These are phyloP conservation scores for Leptarthrus brevirostris DNA, from an alignment of 2,888 invertebrate species.

Conservation along the genomic window DNA sequence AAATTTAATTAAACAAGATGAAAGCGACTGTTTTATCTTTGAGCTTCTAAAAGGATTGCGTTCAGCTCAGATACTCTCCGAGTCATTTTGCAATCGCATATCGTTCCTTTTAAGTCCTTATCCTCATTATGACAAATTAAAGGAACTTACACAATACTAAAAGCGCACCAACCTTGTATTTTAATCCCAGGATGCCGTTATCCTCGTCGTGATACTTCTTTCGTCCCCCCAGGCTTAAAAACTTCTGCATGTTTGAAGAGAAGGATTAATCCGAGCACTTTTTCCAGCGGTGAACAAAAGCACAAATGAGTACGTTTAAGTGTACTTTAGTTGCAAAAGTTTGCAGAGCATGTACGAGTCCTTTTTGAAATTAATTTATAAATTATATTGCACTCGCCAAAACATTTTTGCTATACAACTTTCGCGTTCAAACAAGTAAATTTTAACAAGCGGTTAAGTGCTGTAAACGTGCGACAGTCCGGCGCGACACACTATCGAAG, in stretches of 20 bases:
- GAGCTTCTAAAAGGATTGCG: too few species aligned
- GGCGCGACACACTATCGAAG: neutral
- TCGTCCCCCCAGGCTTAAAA: conserved; percentile 2
- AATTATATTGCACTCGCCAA: neutral
- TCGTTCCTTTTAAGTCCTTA: neutral
- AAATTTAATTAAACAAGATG: conserved; percentile 33
- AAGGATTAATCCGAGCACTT: neutral
- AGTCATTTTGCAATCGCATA: neutral
- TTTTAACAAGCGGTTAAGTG: neutral
- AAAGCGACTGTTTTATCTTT: too few species aligned
- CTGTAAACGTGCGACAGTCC: neutral
- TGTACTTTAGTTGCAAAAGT: neutral
- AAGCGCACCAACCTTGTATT: conserved; percentile 24
- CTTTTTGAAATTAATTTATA: conserved; percentile 4
- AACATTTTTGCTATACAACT: neutral
- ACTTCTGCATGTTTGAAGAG: conserved; percentile 13
- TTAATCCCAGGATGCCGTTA: conserved; percentile 34
- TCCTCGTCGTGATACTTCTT: conserved; percentile 11
- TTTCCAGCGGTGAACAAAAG: neutral
- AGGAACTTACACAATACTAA: neutral
- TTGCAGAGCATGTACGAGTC: neutral
- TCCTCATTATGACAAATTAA: neutral
- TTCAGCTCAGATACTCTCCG: neutral
- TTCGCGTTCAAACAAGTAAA: neutral
- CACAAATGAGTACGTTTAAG: neutral